These are phyloP conservation scores for Denticeps clupeoides DNA, from an alignment of 2,797 vertebrate species.

Conservation along the genomic window DNA sequence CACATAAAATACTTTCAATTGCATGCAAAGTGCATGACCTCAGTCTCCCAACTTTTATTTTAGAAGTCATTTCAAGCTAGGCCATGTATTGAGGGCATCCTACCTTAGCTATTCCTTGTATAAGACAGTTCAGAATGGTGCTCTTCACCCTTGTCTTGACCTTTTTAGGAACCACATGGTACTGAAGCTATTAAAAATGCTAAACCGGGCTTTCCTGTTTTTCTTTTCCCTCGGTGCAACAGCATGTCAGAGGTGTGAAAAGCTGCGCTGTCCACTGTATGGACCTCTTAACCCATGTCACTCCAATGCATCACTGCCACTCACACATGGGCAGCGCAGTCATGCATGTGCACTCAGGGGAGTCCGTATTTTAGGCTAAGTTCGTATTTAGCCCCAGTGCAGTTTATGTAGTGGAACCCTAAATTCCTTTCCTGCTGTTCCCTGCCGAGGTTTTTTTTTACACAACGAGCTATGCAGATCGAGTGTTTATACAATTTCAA, in stretches of 20 bases:
- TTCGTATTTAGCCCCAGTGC: no score
- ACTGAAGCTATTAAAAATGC: conserved; percentile 23
- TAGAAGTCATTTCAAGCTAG: conserved; percentile 5
- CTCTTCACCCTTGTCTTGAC: conserved; percentile 15
- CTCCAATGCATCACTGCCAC: conserved; percentile 10
- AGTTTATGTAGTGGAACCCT: no score
- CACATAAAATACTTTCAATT: conserved; percentile 1
- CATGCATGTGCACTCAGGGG: conserved; percentile 2
- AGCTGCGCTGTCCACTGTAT: conserved; percentile 15
- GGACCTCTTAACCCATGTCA: conserved; percentile 17
- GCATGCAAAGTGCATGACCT: conserved; percentile 4
- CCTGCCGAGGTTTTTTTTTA: no score
- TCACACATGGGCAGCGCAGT: conserved; percentile 8
- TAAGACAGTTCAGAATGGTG: no score
- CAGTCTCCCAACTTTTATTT: not conserved
- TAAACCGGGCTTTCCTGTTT: conserved; percentile 28
- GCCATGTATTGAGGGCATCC: conserved; percentile 4
- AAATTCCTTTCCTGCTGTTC: no score
- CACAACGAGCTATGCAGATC: no score
- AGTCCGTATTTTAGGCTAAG: no score
- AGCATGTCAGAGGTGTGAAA: conserved; percentile 27
- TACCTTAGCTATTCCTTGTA: not conserved
- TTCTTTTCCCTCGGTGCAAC: conserved; percentile 7
- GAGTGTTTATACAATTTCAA: no score
- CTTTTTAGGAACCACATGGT: conserved; percentile 13